phyloP scores from a whole-genome alignment of 2,888 invertebrate species.

The Liodrosophila aerea region DNA sequence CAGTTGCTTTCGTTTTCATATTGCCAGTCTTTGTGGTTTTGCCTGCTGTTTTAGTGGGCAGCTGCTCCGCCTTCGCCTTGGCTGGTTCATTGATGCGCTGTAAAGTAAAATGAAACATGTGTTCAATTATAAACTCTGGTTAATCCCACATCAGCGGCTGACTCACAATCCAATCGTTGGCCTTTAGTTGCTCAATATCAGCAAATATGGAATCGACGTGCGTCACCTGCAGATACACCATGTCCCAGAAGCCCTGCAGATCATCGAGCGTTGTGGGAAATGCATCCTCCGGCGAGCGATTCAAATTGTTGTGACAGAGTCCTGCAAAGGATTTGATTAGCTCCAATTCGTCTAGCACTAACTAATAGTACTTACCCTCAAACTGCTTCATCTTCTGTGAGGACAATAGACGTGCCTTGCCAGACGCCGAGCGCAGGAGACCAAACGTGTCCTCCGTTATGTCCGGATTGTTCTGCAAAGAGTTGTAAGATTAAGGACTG shows the following conservation, averaged over 20 bases:
- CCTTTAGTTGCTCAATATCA: slow-evolving; percentile 86
- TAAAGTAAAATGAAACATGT: slow-evolving; percentile 1
- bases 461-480: slow-evolving; percentile 71
- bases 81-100: slow-evolving; percentile 34
- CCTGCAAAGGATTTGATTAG: slow-evolving; percentile 81
- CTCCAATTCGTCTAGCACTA: background rate
- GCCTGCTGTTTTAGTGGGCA: slow-evolving; percentile 23
- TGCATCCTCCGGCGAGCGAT: slow-evolving; percentile 88
- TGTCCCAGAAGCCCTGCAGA: slow-evolving; percentile 98
- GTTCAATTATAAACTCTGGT: background rate
- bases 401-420: slow-evolving; percentile 94
- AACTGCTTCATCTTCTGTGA: slow-evolving; percentile 98
- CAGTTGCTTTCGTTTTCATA: slow-evolving; percentile 51
- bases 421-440: slow-evolving; percentile 92
- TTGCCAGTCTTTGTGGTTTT: slow-evolving; percentile 64
- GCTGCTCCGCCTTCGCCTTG: slow-evolving; percentile 33
- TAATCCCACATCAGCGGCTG: no score
- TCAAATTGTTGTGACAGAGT: slow-evolving; percentile 86
- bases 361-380: slow-evolving; percentile 85
- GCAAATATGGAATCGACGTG: slow-evolving; percentile 91
- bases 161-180: slow-evolving; percentile 86
- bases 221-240: slow-evolving; percentile 95
- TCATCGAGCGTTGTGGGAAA: slow-evolving; percentile 95
- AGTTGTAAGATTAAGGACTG: background rate
- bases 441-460: slow-evolving; percentile 92